These are phyloP conservation scores for Hesperophylax magnus DNA, from an alignment of 1,140 invertebrate genomes.

Conservation along the genomic window DNA sequence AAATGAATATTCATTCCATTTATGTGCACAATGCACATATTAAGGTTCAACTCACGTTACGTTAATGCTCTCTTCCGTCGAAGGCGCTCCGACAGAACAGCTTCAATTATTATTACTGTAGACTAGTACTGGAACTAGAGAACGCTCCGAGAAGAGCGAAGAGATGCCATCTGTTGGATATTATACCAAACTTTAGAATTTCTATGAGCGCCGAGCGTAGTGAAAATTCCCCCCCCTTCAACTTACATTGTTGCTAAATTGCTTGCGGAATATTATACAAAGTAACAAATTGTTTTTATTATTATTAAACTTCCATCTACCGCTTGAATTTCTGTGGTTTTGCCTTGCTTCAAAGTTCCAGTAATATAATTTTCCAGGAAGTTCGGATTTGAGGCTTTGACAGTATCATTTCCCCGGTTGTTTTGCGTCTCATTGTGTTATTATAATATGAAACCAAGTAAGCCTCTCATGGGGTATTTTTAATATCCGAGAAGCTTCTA, in stretches of 20 bases:
- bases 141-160: too few species aligned
- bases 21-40: constrained; percentile 29
- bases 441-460: too few species aligned
- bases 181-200: too few species aligned
- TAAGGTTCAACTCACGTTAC: constrained; percentile 16
- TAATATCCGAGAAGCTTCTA: constrained; percentile 16
- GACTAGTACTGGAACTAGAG: too few species aligned
- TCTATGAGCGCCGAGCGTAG: too few species aligned
- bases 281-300: not conserved
- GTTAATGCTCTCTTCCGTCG: constrained; percentile 27
- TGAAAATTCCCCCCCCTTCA: not conserved
- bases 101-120: too few species aligned
- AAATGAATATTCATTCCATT: constrained; percentile 41
- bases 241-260: not conserved
- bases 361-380: not conserved
- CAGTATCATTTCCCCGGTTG: not conserved
- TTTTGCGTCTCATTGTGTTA: not conserved
- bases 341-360: not conserved
- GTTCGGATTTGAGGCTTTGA: not conserved
- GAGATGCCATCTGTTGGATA: too few species aligned
- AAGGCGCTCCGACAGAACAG: not conserved
- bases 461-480: not conserved
- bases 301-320: not conserved
- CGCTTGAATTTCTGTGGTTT: not conserved
- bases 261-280: not conserved